phyloP scores from a whole-genome alignment of 1,140 invertebrate species.

The Drosophila cardini region DNA sequence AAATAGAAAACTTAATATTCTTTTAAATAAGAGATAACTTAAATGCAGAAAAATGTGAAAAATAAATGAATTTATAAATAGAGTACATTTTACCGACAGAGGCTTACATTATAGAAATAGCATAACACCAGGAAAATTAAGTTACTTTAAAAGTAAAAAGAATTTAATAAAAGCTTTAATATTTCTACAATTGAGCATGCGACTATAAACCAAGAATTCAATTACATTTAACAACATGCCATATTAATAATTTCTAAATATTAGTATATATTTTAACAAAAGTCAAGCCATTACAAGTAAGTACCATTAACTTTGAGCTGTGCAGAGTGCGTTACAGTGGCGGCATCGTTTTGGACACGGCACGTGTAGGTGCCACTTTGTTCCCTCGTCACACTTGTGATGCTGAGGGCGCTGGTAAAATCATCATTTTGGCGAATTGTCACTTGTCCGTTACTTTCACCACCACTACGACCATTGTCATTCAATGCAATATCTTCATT shows the following conservation, averaged over 20 bases:
- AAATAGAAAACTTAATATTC: too few species aligned
- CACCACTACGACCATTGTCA: conserved; percentile 68
- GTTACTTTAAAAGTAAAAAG: too few species aligned
- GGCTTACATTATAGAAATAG: too few species aligned
- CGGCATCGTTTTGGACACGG: conserved; percentile 87
- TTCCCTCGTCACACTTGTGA: conserved; percentile 87
- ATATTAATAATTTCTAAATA: neutral
- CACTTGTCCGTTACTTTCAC: conserved; percentile 85
- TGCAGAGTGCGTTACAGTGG: conserved; percentile 87
- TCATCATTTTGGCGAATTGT: conserved; percentile 88
- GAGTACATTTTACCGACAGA: too few species aligned
- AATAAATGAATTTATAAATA: too few species aligned
- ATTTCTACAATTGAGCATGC: neutral
- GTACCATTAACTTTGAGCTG: conserved; percentile 88
- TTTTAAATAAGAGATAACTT: neutral
- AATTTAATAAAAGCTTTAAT: neutral
- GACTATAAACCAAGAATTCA: neutral
- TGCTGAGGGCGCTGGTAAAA: conserved; percentile 88
- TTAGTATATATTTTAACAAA: conserved; percentile 4
- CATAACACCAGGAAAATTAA: too few species aligned
- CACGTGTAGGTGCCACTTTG: conserved; percentile 91
- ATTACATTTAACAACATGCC: too few species aligned
- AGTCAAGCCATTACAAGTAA: conserved; percentile 64
- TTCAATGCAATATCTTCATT: conserved; percentile 50
- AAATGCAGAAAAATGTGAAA: too few species aligned